Evolutionary conservation across 2,113 vertebrate species (phyloP), one percentile per base, ranked within the genome.

Genomic region (Indicator maculatus): DNA sequence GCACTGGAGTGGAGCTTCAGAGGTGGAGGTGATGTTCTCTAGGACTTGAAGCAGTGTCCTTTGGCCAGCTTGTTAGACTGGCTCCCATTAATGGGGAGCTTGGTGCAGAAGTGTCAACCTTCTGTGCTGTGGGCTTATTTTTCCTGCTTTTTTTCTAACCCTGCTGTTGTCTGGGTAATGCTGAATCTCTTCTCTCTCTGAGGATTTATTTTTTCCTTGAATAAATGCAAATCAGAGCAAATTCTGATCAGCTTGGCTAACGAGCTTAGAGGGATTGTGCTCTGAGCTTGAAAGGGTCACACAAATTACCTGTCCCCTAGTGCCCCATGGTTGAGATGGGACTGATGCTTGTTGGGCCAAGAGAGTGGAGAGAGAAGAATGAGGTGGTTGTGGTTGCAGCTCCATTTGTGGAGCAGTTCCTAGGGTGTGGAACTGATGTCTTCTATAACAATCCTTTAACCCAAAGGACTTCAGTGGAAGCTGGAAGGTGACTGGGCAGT

Each of bases 191-290:
- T 63, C 27, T 65, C 55, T 56, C 17, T 3, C 18, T 23, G 30
- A 44, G 56, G 3, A 1, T 69, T 59, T 16, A 14, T 50, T 55
- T 11, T 61, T 61, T 12, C 26, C 73, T 75, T 23, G 27, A 24
- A 30, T 17, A 66, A 87, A 75, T 30, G 9, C 9, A 58, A 72
- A 30, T 53, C 20, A 56, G 50, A 72, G 14, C 28, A 65, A 61
- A 41, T 2, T 18, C 16, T 8, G 72, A 18, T 31, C 20, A 15
- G 10, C 10, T 4, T 3, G 30, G 26, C 39, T 26, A 45, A 16
- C 3, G 11, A 26, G 38, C 66, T 55, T 9, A 6, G 24, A 1
- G 8, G 30, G 56, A 33, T 55, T 9, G 2, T 0, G 0, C 65
- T 21, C 47, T 2, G 21, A 71, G 36, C 18, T 53, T 27, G 36